phyloP scores from a whole-genome alignment of 2,888 invertebrate genomes.

The Ophion ellenae region DNA sequence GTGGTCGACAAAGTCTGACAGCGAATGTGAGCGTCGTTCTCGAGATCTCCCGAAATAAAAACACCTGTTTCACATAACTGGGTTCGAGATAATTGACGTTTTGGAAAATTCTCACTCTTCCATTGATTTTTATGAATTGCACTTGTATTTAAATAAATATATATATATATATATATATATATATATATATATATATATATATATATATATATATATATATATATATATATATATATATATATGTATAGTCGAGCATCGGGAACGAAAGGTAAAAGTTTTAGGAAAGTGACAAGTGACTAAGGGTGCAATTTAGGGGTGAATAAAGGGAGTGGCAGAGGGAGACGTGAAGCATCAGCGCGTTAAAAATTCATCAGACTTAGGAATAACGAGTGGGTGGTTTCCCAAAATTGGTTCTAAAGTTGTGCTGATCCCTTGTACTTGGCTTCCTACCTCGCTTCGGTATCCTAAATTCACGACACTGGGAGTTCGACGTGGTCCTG shows the following conservation, averaged over 20 bases:
- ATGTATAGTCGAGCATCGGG: neutral
- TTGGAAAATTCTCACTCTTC: neutral
- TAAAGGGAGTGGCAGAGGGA: neutral
- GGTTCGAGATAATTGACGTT: neutral
- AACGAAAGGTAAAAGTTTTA: neutral
- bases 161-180: neutral
- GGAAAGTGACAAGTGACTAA: conserved; percentile 17
- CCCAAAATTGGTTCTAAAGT: conserved; percentile 19
- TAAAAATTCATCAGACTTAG: conserved; percentile 12
- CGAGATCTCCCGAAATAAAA: neutral
- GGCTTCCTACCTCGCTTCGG: neutral
- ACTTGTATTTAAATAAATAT: neutral
- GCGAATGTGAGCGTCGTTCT: neutral
- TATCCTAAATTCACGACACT: neutral
- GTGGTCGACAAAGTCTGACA: conserved; percentile 2
- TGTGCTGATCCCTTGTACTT: neutral
- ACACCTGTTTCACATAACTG: neutral
- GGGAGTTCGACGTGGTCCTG: neutral
- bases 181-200: too few relatives aligned
- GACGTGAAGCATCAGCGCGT: conserved; percentile 8
- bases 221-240: neutral
- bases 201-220: neutral
- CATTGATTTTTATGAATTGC: neutral
- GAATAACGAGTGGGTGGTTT: neutral
- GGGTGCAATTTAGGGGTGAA: conserved; percentile 18